Evolutionary conservation across 2,113 vertebrate genomes (phyloP).

Genomic region (Helogale parvula): DNA sequence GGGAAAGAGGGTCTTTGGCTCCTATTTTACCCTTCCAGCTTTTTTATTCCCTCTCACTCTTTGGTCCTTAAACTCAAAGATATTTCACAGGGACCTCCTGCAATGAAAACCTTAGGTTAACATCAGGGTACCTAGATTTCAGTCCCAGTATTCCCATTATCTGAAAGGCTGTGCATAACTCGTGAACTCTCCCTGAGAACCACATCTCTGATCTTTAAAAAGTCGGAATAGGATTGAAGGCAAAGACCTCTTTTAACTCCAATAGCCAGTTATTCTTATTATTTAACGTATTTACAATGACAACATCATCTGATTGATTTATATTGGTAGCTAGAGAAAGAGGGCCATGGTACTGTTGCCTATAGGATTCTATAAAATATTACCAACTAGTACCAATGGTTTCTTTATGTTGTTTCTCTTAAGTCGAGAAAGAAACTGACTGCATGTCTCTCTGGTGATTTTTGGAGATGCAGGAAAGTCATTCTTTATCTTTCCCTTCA

Average conservation of each 20-base stretch:
- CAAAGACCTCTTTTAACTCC: background rate
- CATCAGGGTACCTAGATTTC: background rate
- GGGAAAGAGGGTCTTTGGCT: background rate
- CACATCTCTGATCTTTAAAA: background rate
- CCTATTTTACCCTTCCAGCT: background rate
- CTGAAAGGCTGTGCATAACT: background rate
- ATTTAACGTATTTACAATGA: background rate
- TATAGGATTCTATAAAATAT: background rate
- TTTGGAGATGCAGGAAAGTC: background rate
- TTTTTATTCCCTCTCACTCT: background rate
- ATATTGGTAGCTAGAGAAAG: background rate
- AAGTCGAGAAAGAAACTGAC: background rate
- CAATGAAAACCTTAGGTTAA: background rate
- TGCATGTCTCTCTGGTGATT: background rate
- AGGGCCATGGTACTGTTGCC: rapidly evolving
- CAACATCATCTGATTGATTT: background rate
- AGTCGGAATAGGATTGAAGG: background rate
- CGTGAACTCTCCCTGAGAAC: background rate
- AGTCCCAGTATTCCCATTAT: background rate
- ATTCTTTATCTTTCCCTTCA: background rate
- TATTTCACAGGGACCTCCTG: background rate
- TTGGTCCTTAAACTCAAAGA: background rate
- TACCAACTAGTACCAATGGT: background rate
- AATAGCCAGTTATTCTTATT: background rate
- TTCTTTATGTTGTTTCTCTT: background rate